A percentile compares a stretch with the other conserved stretches of the same genome.
These are phyloP conservation scores for Branchipolynoe longqiensis DNA, from an alignment of 2,888 invertebrate species.

Conservation along the genomic window DNA sequence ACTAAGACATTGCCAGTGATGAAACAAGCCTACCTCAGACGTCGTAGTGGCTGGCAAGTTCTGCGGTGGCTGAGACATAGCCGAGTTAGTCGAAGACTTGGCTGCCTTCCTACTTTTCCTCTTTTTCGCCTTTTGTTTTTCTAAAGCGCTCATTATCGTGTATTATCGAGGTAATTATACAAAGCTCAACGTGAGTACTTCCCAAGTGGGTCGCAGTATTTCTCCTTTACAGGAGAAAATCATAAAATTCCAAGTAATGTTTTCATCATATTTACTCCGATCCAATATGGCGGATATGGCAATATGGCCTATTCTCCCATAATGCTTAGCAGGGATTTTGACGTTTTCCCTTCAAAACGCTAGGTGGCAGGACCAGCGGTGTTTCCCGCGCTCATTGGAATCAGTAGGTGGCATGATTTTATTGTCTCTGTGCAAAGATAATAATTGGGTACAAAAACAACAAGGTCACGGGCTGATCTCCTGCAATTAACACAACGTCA, in stretches of 20 bases:
- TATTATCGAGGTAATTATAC: constrained; percentile 5
- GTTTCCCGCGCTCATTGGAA: too few species aligned
- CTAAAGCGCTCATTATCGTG: constrained; percentile 72
- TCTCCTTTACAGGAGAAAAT: constrained; percentile 58
- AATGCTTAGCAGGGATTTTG: constrained; percentile 18
- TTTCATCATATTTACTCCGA: constrained; percentile 57
- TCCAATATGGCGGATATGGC: constrained; percentile 61
- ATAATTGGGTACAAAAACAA: too few species aligned
- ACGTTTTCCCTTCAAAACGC: not conserved
- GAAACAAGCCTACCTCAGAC: constrained; percentile 21
- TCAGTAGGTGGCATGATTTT: too few species aligned
- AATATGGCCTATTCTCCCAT: constrained; percentile 38
- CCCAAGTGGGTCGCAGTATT: constrained; percentile 1
- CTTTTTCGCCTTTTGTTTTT: constrained; percentile 75
- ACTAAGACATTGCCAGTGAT: not conserved
- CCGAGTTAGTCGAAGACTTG: constrained; percentile 20
- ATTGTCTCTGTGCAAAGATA: too few species aligned
- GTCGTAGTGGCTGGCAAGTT: constrained; percentile 23
- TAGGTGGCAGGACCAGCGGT: not conserved
- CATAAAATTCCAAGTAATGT: constrained; percentile 57
- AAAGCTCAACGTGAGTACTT: constrained; percentile 3
- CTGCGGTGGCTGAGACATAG: constrained; percentile 36
- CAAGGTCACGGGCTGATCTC: too few species aligned
- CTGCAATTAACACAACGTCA: too few species aligned
- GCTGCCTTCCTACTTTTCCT: constrained; percentile 71